These are phyloP conservation scores for Catagonus wagneri DNA, from an alignment of 2,113 vertebrate species.

Conservation along the genomic window DNA sequence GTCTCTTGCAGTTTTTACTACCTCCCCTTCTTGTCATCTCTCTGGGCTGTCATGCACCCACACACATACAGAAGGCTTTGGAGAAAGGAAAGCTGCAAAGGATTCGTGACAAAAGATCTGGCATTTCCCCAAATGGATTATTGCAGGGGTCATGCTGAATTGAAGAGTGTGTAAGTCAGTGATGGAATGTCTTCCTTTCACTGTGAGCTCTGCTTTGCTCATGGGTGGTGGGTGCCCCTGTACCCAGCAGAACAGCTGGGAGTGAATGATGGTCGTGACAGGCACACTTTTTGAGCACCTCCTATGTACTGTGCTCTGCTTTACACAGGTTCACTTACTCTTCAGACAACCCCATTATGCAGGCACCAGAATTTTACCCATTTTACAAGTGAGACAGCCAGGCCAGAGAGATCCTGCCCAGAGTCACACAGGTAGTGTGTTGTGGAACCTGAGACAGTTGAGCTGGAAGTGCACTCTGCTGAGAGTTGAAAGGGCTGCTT, in stretches of 20 bases:
- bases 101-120: not conserved
- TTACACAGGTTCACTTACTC: not conserved
- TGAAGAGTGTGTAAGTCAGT: not conserved
- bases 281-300: not conserved
- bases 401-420: not conserved
- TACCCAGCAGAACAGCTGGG: not conserved
- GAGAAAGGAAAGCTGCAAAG: not conserved
- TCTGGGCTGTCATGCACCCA: not conserved
- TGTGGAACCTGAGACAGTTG: not conserved
- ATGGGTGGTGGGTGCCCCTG: not conserved
- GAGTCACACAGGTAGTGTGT: not conserved
- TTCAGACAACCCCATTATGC: not conserved
- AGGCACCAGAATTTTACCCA: not conserved
- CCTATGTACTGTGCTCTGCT: not conserved
- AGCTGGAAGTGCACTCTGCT: not conserved
- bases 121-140: not conserved
- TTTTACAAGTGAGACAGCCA: not conserved
- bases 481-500: not conserved
- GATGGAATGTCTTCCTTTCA: not conserved
- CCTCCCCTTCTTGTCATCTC: accelerated
- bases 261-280: not conserved
- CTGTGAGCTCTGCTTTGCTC: not conserved
- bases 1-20: not conserved
- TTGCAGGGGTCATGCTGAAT: not conserved
- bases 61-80: not conserved